A percentile compares a stretch with the other conserved stretches of the same genome.
Evolutionary conservation across 37 sponge, comb jelly and placozoan genomes (phyloP).

Genomic region (Corticium candelabrum): DNA sequence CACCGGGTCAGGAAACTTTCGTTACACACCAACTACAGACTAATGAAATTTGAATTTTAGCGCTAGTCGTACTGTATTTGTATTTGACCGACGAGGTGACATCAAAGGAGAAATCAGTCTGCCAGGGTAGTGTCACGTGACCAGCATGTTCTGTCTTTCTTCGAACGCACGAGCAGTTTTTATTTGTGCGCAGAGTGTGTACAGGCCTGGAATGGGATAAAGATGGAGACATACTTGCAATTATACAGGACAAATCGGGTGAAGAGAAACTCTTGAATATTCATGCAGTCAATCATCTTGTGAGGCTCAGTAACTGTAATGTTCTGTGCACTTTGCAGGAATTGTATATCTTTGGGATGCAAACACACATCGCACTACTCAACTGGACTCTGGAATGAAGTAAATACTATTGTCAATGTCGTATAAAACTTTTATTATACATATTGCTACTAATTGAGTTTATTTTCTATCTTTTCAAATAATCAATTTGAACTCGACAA

Average conservation of each 20-base stretch:
- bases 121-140: background rate
- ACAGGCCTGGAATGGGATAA: slow-evolving; percentile 88
- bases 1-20: slow-evolving; percentile 30
- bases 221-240: slow-evolving; percentile 85
- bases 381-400: slow-evolving; percentile 87
- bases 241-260: slow-evolving; percentile 52
- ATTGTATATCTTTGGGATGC: slow-evolving; percentile 77
- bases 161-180: too few species aligned
- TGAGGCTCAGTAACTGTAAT: too few species aligned
- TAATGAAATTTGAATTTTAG: slow-evolving; percentile 15
- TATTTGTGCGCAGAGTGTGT: slow-evolving; percentile 42
- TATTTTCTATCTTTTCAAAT: too few species aligned
- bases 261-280: background rate
- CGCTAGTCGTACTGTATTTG: slow-evolving; percentile 52
- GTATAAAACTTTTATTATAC: too few species aligned
- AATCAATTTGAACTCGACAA: too few species aligned
- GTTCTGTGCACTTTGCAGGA: slow-evolving; percentile 29
- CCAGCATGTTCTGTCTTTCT: background rate
- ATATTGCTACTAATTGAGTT: too few species aligned
- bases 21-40: background rate
- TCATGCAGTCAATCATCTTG: background rate
- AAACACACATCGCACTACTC: slow-evolving; percentile 37
- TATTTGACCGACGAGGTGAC: slow-evolving; percentile 81
- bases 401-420: slow-evolving; percentile 14
- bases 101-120: slow-evolving; percentile 46